A percentile compares a stretch with the other conserved stretches of the same genome.
phyloP scores from a whole-genome alignment of 2,797 vertebrate species.

The Gymnodraco acuticeps region DNA sequence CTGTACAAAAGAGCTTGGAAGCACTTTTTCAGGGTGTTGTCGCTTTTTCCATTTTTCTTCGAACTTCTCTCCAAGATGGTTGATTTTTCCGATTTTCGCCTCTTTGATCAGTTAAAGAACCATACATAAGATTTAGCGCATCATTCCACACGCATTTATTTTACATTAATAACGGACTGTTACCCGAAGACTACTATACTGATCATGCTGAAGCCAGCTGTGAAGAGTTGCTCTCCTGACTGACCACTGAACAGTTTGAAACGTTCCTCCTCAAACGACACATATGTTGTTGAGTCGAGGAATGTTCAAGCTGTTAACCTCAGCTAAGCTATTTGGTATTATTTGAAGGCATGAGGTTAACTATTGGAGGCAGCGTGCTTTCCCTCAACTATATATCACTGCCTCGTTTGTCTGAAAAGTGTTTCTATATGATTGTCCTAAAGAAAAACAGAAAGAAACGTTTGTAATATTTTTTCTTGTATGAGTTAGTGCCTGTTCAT shows the following conservation, averaged over 20 bases:
- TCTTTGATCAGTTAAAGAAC: slow-evolving; percentile 48
- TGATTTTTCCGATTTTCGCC: slow-evolving; percentile 43
- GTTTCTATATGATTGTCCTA: slow-evolving; percentile 68
- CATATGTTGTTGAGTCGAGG: slow-evolving; percentile 2
- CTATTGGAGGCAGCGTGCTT: slow-evolving; percentile 49
- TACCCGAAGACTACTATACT: slow-evolving; percentile 51
- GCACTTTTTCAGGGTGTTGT: slow-evolving; percentile 59
- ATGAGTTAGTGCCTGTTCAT: slow-evolving; percentile 79
- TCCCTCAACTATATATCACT: slow-evolving; percentile 73
- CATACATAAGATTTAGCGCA: slow-evolving; percentile 8
- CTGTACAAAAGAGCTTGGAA: slow-evolving; percentile 41
- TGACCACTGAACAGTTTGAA: slow-evolving; percentile 47
- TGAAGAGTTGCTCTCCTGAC: slow-evolving; percentile 49
- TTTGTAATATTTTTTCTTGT: slow-evolving; percentile 62
- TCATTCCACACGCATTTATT: slow-evolving; percentile 55
- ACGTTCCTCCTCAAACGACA: slow-evolving; percentile 42
- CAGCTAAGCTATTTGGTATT: slow-evolving; percentile 59
- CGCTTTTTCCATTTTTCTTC: slow-evolving; percentile 44
- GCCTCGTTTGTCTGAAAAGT: slow-evolving; percentile 75
- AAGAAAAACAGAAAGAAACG: slow-evolving; percentile 61
- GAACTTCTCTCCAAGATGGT: slow-evolving; percentile 40
- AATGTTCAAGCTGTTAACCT: slow-evolving; percentile 54
- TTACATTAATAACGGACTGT: slow-evolving; percentile 36
- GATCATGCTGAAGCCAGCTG: slow-evolving; percentile 50
- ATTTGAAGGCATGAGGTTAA: slow-evolving; percentile 66